Conservation (phyloP, 2,888 invertebrate species). For the Ectemnius cavifrons region DNA sequence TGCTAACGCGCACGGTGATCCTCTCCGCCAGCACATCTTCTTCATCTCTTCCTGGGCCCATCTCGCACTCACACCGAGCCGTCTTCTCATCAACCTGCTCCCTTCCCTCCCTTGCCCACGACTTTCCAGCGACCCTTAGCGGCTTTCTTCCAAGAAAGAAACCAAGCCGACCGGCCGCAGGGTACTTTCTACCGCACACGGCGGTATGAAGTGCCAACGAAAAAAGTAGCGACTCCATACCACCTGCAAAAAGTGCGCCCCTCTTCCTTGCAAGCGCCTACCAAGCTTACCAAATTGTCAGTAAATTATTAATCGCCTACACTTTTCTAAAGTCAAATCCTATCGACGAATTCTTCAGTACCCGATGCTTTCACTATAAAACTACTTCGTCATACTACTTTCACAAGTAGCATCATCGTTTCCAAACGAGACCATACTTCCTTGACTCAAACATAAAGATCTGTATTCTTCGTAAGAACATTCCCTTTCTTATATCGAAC, state of each 20-base stretch:
- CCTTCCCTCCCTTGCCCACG: conserved; percentile 14
- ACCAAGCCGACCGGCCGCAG: conserved; percentile 49
- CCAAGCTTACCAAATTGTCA: background rate
- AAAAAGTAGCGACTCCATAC: background rate
- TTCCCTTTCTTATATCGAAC: too few relatives aligned
- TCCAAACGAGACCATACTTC: too few relatives aligned
- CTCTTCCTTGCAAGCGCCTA: conserved; percentile 16
- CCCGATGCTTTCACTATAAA: too few relatives aligned
- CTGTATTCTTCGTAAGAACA: too few relatives aligned
- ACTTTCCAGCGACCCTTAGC: conserved; percentile 50
- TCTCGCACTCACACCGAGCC: background rate
- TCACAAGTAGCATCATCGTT: too few relatives aligned
- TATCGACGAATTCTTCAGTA: too few relatives aligned
- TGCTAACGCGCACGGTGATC: conserved; percentile 61
- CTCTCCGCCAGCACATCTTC: conserved; percentile 26
- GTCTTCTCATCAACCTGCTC: conserved; percentile 23
- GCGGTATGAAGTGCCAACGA: conserved; percentile 11
- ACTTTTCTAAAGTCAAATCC: too few relatives aligned
- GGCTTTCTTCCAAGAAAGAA: conserved; percentile 52
- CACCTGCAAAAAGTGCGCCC: conserved; percentile 24
- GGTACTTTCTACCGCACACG: conserved; percentile 56
- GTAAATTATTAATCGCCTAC: too few relatives aligned
- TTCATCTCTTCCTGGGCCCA: conserved; percentile 29
- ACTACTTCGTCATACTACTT: too few relatives aligned
- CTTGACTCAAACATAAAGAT: too few relatives aligned